Conservation (phyloP, 2,888 invertebrate genomes). For the Amphipyra tragopoginis region DNA sequence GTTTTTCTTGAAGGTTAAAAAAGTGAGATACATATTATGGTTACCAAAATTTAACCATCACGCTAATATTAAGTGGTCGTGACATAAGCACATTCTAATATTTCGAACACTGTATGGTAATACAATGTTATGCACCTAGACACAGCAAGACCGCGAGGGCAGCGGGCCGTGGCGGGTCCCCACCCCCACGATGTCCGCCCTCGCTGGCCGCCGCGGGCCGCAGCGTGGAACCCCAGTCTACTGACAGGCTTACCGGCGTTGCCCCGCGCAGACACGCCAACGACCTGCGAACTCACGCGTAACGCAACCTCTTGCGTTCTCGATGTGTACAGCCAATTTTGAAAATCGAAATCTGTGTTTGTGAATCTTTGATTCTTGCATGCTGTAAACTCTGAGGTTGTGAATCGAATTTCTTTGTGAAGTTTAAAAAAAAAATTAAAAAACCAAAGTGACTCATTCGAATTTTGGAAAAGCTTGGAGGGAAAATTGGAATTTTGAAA, state of each 20-base stretch:
- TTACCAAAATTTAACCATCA: no score
- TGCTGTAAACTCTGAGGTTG: no score
- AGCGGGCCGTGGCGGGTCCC: constrained; percentile 55
- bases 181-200: constrained; percentile 51
- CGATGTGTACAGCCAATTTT: constrained; percentile 57
- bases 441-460: constrained; percentile 34
- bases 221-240: constrained; percentile 36
- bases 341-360: constrained; percentile 40
- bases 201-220: constrained; percentile 22
- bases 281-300: constrained; percentile 62
- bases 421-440: constrained; percentile 15
- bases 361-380: constrained; percentile 31
- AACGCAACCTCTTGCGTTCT: constrained; percentile 60
- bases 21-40: no score
- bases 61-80: not conserved
- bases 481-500: constrained; percentile 13
- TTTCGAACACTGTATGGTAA: not conserved
- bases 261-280: constrained; percentile 33
- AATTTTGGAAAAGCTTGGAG: constrained; percentile 19
- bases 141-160: constrained; percentile 25
- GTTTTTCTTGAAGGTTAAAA: no score
- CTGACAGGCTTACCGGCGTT: constrained; percentile 34
- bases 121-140: constrained; percentile 20
- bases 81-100: constrained; percentile 1
- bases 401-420: constrained; percentile 24